Evolutionary conservation across 2,113 vertebrate genomes (phyloP).

Genomic region (Neogobius melanostomus): DNA sequence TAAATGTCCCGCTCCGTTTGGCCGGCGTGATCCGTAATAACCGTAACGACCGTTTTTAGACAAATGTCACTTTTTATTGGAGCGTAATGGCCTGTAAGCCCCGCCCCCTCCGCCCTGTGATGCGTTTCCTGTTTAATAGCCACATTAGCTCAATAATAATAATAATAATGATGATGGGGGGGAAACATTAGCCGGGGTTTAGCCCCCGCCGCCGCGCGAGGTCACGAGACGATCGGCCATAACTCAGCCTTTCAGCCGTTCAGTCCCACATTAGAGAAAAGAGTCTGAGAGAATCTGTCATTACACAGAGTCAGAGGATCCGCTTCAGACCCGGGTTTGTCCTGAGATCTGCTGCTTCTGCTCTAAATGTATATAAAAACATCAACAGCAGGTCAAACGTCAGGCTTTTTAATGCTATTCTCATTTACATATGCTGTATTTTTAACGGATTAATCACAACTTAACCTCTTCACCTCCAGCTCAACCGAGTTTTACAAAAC

Average conservation of each 20-base stretch:
- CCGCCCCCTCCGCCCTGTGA: not conserved
- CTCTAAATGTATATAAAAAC: too few relatives aligned
- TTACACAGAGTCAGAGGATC: not conserved
- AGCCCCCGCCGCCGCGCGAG: not conserved
- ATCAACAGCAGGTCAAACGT: too few relatives aligned
- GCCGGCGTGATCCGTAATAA: not conserved
- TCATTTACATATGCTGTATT: too few relatives aligned
- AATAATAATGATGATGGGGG: not conserved
- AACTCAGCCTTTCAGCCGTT: not conserved
- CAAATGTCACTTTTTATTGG: not conserved
- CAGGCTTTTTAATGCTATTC: too few relatives aligned
- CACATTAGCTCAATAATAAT: conserved; percentile 6
- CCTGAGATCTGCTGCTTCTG: too few relatives aligned
- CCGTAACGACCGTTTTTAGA: not conserved
- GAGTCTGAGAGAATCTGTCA: not conserved
- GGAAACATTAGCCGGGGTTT: not conserved
- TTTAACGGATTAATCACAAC: too few relatives aligned
- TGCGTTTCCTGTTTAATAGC: conserved; percentile 7
- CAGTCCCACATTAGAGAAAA: not conserved
- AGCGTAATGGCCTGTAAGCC: not conserved
- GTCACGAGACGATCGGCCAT: not conserved
- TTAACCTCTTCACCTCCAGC: too few relatives aligned
- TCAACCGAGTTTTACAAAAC: too few relatives aligned
- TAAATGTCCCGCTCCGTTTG: not conserved
- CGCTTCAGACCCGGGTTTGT: too few relatives aligned